Conservation (phyloP, 2,888 invertebrate species). For the Drosophila silvestris region DNA sequence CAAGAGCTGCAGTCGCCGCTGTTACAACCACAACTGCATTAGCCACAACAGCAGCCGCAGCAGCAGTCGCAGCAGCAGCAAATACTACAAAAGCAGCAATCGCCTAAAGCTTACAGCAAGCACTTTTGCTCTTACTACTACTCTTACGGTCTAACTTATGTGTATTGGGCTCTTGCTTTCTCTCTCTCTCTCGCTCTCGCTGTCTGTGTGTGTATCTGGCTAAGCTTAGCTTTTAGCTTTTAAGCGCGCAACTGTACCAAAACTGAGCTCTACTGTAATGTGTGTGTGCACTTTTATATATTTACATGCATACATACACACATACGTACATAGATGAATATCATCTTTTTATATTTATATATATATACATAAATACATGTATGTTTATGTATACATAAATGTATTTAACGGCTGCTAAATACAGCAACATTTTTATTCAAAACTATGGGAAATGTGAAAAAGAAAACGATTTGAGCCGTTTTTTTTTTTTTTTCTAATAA, state of each 20-base stretch:
- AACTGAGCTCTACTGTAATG: slow-evolving; percentile 32
- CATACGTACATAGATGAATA: neutral
- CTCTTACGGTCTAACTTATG: neutral
- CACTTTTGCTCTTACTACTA: slow-evolving; percentile 9
- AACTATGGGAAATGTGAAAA: neutral
- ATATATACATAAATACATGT: slow-evolving; percentile 4
- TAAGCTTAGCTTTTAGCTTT: slow-evolving; percentile 48
- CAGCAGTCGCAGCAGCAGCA: slow-evolving; percentile 25
- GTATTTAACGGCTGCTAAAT: neutral
- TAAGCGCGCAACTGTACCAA: slow-evolving; percentile 49
- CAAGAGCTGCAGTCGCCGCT: slow-evolving; percentile 35
- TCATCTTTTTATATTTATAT: slow-evolving; percentile 9
- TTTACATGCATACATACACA: slow-evolving; percentile 15
- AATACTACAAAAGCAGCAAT: slow-evolving; percentile 31
- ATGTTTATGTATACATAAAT: slow-evolving; percentile 1
- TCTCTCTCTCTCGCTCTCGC: slow-evolving; percentile 4
- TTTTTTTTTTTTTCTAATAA: slow-evolving; percentile 12
- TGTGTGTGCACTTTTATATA: slow-evolving; percentile 43
- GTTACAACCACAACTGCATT: slow-evolving; percentile 26
- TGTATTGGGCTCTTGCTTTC: slow-evolving; percentile 1
- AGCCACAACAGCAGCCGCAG: slow-evolving; percentile 22
- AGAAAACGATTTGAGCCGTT: neutral
- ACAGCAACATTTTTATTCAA: slow-evolving; percentile 1
- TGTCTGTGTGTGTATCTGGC: neutral
- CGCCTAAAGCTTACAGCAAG: slow-evolving; percentile 53